Percentiles rank a stretch among this genome's conserved stretches.
Conservation (phyloP, 30 jellyfish, hydroid and myxozoan species). For the Hydra vulgaris region DNA sequence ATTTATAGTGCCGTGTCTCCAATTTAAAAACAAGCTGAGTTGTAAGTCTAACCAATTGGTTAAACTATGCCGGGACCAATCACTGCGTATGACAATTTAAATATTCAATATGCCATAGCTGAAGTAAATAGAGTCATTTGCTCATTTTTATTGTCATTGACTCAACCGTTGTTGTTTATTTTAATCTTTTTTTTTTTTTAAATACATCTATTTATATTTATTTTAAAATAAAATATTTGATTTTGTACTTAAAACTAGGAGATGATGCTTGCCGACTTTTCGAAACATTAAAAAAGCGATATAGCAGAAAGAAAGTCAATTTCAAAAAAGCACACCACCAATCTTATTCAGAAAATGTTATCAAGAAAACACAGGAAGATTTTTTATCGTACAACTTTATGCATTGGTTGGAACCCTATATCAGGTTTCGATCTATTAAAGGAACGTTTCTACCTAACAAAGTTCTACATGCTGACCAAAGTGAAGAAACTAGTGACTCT, state of each 20-base stretch:
- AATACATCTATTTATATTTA: too few relatives aligned
- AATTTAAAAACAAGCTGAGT: too few relatives aligned
- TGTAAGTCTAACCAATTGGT: too few relatives aligned
- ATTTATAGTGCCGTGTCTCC: too few relatives aligned
- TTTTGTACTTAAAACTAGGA: background rate
- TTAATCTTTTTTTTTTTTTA: too few relatives aligned
- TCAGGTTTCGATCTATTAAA: constrained; percentile 3
- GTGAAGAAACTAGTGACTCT: background rate
- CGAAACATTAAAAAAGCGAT: constrained; percentile 17
- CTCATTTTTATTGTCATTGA: too few relatives aligned
- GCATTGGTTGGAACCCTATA: constrained; percentile 16
- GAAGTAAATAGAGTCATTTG: too few relatives aligned
- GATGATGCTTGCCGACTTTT: constrained; percentile 19
- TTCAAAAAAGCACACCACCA: constrained; percentile 11
- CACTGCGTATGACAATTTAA: too few relatives aligned
- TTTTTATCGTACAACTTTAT: constrained; percentile 3
- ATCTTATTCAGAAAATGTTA: constrained; percentile 1
- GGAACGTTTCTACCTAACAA: background rate
- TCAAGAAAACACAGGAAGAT: constrained; percentile 5
- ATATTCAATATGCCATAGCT: too few relatives aligned
- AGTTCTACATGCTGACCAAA: background rate
- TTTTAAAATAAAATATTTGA: background rate
- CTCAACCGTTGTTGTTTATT: too few relatives aligned
- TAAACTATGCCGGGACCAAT: too few relatives aligned
- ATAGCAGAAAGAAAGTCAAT: constrained; percentile 19